phyloP scores from a whole-genome alignment of 2,888 invertebrate species.

The Cepaea hortensis region DNA sequence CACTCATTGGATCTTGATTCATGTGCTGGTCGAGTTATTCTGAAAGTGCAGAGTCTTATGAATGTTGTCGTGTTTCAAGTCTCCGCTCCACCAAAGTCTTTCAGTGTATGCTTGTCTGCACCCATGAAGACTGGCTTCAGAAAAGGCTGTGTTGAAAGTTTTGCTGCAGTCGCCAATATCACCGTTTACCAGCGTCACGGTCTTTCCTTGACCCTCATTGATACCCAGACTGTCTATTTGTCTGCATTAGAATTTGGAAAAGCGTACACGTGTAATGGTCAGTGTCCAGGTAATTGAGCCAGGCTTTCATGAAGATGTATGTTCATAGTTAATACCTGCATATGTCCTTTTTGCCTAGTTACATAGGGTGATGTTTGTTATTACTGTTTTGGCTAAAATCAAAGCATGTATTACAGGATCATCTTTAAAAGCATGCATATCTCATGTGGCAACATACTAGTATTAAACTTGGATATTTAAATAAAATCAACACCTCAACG shows the following conservation, averaged over 20 bases:
- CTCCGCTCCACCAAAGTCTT: constrained; percentile 47
- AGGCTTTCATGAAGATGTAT: neutral
- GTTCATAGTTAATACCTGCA: too few relatives aligned
- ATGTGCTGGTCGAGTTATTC: constrained; percentile 56
- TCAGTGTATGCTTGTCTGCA: constrained; percentile 64
- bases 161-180: constrained; percentile 56
- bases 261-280: constrained; percentile 58
- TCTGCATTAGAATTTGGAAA: constrained; percentile 69
- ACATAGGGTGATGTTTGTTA: too few relatives aligned
- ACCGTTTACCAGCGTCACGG: constrained; percentile 47
- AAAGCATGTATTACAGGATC: too few relatives aligned
- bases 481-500: too few relatives aligned
- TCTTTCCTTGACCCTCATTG: constrained; percentile 46
- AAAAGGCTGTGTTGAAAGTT: constrained; percentile 62
- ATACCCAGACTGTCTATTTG: constrained; percentile 54
- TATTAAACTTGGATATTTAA: too few relatives aligned
- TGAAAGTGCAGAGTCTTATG: constrained; percentile 51
- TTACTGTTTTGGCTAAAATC: too few relatives aligned
- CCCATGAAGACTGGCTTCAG: constrained; percentile 62
- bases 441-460: too few relatives aligned
- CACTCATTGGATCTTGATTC: constrained; percentile 53
- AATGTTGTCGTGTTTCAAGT: constrained; percentile 56
- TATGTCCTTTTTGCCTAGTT: too few relatives aligned
- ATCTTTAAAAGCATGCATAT: too few relatives aligned
- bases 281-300: constrained; percentile 50